Evolutionary conservation across 2,113 vertebrate species (phyloP).

Genomic region (Coryphaenoides rupestris): DNA sequence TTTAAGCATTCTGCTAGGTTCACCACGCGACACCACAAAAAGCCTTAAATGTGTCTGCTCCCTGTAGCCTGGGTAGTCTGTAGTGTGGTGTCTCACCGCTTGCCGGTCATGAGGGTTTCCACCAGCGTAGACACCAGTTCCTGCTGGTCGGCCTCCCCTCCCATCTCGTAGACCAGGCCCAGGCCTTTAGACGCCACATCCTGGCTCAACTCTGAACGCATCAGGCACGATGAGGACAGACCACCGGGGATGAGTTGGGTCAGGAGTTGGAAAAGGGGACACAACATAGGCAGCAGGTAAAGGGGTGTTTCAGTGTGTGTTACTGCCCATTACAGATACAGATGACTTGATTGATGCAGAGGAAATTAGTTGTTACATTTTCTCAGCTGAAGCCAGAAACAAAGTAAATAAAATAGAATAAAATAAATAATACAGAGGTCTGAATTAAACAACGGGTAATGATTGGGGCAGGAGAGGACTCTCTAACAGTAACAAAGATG

Average conservation of each 20-base stretch:
- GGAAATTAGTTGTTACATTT: not conserved
- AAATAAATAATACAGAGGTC: too few species aligned
- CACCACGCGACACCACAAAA: not conserved
- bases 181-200: conserved; percentile 97
- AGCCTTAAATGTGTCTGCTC: not conserved
- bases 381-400: too few species aligned
- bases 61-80: not conserved
- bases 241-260: not conserved
- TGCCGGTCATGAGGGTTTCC: conserved; percentile 97
- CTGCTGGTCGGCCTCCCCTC: conserved; percentile 90
- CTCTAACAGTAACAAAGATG: not conserved
- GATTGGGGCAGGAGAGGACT: not conserved
- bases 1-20: not conserved
- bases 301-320: not conserved
- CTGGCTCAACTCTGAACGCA: conserved; percentile 86
- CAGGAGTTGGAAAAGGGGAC: not conserved
- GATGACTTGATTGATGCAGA: not conserved
- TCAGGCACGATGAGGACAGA: not conserved
- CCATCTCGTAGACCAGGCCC: conserved; percentile 94
- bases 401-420: too few species aligned
- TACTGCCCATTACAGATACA: not conserved
- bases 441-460: not conserved
- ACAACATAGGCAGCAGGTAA: not conserved
- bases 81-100: conserved; percentile 76
- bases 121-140: conserved; percentile 92